phyloP scores from a whole-genome alignment of 2,888 invertebrate genomes.

The Drosophila setosimentum region DNA sequence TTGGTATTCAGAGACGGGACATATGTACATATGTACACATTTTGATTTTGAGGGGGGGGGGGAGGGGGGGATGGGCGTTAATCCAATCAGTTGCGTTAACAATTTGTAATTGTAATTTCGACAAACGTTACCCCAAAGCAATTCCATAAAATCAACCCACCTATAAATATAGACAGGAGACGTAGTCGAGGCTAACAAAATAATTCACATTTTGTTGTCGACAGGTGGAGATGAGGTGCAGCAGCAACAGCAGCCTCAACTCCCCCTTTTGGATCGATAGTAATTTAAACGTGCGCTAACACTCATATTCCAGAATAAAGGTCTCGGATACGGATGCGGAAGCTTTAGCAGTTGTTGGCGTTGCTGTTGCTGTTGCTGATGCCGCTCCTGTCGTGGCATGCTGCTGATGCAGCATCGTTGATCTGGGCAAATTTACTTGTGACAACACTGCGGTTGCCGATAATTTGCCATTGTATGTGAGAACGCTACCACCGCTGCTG shows the following conservation, averaged over 20 bases:
- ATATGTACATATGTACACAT: constrained; percentile 25
- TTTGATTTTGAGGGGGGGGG: background rate
- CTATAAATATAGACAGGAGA: constrained; percentile 1
- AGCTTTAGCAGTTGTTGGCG: constrained; percentile 23
- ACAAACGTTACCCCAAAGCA: constrained; percentile 45
- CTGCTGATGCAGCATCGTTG: constrained; percentile 50
- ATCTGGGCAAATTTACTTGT: constrained; percentile 73
- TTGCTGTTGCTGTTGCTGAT: constrained; percentile 17
- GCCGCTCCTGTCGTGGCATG: constrained; percentile 34
- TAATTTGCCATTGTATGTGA: constrained; percentile 74
- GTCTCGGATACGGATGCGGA: constrained; percentile 60
- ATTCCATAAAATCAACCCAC: constrained; percentile 31
- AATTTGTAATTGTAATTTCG: constrained; percentile 74
- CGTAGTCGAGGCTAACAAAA: constrained; percentile 12
- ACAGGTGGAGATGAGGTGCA: constrained; percentile 13
- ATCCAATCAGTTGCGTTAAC: constrained; percentile 60
- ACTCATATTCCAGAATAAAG: constrained; percentile 84
- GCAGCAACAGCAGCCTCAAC: background rate
- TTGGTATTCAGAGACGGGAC: background rate
- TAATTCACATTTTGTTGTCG: constrained; percentile 26
- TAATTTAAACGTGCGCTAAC: constrained; percentile 79
- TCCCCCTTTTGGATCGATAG: constrained; percentile 47
- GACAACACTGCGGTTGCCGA: constrained; percentile 78
- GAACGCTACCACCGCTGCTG: constrained; percentile 39
- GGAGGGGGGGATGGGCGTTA: constrained; percentile 8